These are phyloP conservation scores for Myopa tessellatipennis DNA, from an alignment of 2,888 invertebrate species.

Conservation along the genomic window DNA sequence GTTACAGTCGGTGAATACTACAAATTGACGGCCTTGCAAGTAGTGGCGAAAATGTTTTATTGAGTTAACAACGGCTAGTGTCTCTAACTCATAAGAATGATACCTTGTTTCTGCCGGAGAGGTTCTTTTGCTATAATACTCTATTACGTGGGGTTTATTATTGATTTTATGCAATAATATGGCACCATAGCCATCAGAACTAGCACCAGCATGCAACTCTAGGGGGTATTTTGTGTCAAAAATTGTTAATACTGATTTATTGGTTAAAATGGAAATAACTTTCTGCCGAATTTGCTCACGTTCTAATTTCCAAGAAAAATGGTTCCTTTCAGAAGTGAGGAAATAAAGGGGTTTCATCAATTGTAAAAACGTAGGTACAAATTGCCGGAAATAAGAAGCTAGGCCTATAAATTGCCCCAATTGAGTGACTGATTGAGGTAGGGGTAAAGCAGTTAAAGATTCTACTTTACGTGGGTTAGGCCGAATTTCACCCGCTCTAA, in stretches of 20 bases:
- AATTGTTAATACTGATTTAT: conserved; percentile 45
- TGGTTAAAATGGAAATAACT: conserved; percentile 38
- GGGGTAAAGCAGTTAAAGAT: conserved; percentile 31
- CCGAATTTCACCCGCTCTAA: conserved; percentile 23
- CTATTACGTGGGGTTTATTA: conserved; percentile 21
- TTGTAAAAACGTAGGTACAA: conserved; percentile 34
- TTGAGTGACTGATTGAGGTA: conserved; percentile 28
- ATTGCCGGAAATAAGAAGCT: conserved; percentile 37
- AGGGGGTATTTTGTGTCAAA: conserved; percentile 45
- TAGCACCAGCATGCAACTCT: conserved; percentile 46
- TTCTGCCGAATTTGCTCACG: conserved; percentile 36
- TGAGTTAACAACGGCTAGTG: conserved; percentile 46
- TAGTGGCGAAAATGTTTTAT: conserved; percentile 49
- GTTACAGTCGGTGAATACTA: conserved; percentile 45
- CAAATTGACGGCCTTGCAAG: conserved; percentile 40
- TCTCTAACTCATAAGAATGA: conserved; percentile 47
- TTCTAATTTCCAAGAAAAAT: conserved; percentile 3
- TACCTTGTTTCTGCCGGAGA: conserved; percentile 42
- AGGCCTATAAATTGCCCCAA: conserved; percentile 20
- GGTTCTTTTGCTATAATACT: conserved; percentile 43
- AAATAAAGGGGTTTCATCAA: conserved; percentile 35
- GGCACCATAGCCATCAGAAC: conserved; percentile 30
- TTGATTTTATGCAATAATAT: conserved; percentile 21
- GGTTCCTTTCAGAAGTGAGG: conserved; percentile 19
- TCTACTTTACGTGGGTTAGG: conserved; percentile 35